Percentiles rank a stretch among this genome's conserved stretches.
Conservation (phyloP, 2,888 invertebrate species). For the Brachylomia viminalis region DNA sequence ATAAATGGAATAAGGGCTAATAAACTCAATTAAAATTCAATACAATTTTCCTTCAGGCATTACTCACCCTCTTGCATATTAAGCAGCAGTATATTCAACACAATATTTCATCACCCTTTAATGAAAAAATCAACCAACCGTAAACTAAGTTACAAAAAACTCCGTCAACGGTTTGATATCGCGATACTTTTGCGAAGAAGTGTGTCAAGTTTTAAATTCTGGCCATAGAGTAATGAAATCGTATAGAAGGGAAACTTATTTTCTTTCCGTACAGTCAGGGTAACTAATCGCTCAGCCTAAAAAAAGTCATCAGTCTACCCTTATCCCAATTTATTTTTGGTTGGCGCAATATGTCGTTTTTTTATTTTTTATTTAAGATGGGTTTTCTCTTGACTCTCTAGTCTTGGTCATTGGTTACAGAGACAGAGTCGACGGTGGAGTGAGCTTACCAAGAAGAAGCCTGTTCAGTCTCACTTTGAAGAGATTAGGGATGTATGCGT, state of each 20-base stretch:
- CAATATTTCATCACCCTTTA: background rate
- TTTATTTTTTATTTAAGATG: no score
- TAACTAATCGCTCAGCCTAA: no score
- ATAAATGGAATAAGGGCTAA: background rate
- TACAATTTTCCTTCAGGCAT: constrained; percentile 12
- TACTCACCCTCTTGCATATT: constrained; percentile 8
- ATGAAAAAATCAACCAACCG: constrained; percentile 28
- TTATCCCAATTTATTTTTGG: no score
- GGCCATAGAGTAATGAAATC: background rate
- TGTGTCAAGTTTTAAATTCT: constrained; percentile 31
- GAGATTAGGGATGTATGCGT: no score
- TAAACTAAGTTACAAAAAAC: background rate
- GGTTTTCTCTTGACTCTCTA: no score
- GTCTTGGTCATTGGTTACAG: no score
- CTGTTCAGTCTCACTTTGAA: no score
- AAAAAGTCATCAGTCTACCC: no score
- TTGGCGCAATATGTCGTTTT: no score
- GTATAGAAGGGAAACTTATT: background rate
- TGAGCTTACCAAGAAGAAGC: no score
- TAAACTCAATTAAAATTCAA: constrained; percentile 28
- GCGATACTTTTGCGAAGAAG: constrained; percentile 23
- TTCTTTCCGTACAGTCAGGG: background rate
- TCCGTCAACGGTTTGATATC: constrained; percentile 1
- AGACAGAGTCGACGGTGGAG: no score
- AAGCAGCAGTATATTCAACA: constrained; percentile 2